Percentiles rank a stretch among this genome's conserved stretches.
These are phyloP conservation scores for Tachysurus fulvidraco DNA, from an alignment of 2,113 vertebrate species.

Conservation along the genomic window DNA sequence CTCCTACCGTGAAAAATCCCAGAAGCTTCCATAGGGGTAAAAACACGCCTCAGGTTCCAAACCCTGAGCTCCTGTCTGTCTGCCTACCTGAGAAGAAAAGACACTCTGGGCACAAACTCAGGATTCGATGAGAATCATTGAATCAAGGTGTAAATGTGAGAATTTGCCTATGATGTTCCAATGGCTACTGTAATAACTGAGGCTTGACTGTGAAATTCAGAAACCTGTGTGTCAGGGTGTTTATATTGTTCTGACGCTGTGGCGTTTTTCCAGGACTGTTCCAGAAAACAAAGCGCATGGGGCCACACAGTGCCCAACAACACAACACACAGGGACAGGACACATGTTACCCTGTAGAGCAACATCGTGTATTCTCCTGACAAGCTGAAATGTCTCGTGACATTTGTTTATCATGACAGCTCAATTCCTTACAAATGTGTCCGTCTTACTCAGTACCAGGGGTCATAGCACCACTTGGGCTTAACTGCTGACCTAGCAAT, in stretches of 20 bases:
- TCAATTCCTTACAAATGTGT: neutral
- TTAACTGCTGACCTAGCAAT: neutral
- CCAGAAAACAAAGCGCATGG: constrained; percentile 49
- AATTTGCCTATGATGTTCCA: neutral
- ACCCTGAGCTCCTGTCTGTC: constrained; percentile 3
- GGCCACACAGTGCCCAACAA: constrained; percentile 2
- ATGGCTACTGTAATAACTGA: constrained; percentile 7
- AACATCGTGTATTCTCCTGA: neutral
- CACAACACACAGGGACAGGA: neutral
- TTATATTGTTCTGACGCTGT: constrained; percentile 41
- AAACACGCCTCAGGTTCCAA: constrained; percentile 18
- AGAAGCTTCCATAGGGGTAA: constrained; percentile 4
- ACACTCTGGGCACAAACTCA: neutral
- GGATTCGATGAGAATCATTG: neutral
- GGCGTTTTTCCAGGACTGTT: constrained; percentile 47
- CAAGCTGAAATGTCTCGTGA: neutral
- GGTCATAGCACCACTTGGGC: neutral
- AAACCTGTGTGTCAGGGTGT: constrained; percentile 25
- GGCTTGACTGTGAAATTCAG: constrained; percentile 3
- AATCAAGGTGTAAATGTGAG: neutral
- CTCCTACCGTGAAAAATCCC: neutral
- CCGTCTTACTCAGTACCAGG: neutral
- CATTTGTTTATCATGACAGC: neutral
- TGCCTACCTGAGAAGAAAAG: constrained; percentile 5
- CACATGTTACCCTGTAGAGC: constrained; percentile 13